Conservation (phyloP, 1,140 invertebrate genomes). For the Pseudomyrmex dendroicus region DNA sequence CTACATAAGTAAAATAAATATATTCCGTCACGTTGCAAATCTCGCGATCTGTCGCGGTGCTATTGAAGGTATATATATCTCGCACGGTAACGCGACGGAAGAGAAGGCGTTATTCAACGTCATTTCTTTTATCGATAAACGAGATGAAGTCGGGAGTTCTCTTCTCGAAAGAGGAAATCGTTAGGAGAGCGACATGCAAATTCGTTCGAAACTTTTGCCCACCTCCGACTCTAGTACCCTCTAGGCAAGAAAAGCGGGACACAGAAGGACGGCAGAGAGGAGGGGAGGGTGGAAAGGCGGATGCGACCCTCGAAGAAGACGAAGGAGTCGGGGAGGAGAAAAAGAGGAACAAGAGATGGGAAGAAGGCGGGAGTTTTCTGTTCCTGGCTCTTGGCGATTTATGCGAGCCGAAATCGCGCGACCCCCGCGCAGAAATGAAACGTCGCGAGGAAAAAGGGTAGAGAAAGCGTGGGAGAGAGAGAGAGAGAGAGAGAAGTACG, state of each 20-base stretch:
- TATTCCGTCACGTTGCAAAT: constrained; percentile 11
- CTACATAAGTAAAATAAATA: not conserved
- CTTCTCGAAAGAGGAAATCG: constrained; percentile 74
- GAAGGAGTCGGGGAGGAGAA: constrained; percentile 13
- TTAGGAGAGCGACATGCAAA: constrained; percentile 78
- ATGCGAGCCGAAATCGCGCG: constrained; percentile 69
- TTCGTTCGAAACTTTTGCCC: constrained; percentile 74
- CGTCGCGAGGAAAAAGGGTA: constrained; percentile 58
- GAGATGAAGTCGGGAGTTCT: constrained; percentile 68
- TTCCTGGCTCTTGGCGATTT: constrained; percentile 73
- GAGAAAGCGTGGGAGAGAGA: constrained; percentile 5
- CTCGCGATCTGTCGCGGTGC: constrained; percentile 30
- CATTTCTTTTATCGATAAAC: constrained; percentile 75
- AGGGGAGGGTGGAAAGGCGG: not conserved
- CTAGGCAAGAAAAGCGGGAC: constrained; percentile 71
- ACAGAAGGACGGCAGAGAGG: constrained; percentile 21
- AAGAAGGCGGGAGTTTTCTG: constrained; percentile 70
- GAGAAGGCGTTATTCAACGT: constrained; percentile 67
- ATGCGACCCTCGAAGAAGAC: constrained; percentile 62
- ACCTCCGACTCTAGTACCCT: constrained; percentile 69
- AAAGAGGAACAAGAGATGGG: constrained; percentile 56
- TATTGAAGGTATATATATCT: constrained; percentile 64
- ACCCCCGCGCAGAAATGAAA: constrained; percentile 67
- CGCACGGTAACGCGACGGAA: constrained; percentile 52
- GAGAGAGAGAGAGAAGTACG: not conserved